Percentiles rank a stretch among this genome's conserved stretches.
These are phyloP conservation scores for Valencia hispanica DNA, from an alignment of 2,797 vertebrate genomes.

Conservation along the genomic window DNA sequence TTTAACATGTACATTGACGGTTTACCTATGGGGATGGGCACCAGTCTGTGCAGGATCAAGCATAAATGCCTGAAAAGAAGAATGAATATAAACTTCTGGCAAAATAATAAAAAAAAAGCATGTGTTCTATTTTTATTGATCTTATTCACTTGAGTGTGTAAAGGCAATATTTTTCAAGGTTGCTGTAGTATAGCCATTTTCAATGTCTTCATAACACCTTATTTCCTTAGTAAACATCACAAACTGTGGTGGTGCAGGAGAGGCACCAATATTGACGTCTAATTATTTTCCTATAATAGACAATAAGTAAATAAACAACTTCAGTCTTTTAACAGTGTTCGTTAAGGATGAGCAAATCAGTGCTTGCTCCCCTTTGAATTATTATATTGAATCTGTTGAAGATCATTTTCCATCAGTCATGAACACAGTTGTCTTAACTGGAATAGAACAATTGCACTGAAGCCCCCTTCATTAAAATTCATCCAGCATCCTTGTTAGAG, in stretches of 20 bases:
- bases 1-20: not conserved
- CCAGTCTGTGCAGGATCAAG: not conserved
- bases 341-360: constrained; percentile 36
- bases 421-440: constrained; percentile 50
- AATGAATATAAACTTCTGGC: not conserved
- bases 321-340: constrained; percentile 35
- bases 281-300: constrained; percentile 27
- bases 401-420: constrained; percentile 43
- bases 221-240: not conserved
- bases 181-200: not conserved
- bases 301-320: constrained; percentile 45
- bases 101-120: no score
- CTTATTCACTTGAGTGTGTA: not conserved
- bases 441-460: constrained; percentile 52
- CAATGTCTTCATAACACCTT: not conserved
- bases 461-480: constrained; percentile 85
- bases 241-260: constrained; percentile 9
- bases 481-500: constrained; percentile 84
- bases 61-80: not conserved
- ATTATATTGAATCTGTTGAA: constrained; percentile 46
- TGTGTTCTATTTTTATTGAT: not conserved
- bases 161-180: not conserved
- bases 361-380: constrained; percentile 34
- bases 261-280: constrained; percentile 13
- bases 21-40: not conserved